Evolutionary conservation across 2,888 invertebrate species (phyloP).

Genomic region (Pardosa pseudoannulata): DNA sequence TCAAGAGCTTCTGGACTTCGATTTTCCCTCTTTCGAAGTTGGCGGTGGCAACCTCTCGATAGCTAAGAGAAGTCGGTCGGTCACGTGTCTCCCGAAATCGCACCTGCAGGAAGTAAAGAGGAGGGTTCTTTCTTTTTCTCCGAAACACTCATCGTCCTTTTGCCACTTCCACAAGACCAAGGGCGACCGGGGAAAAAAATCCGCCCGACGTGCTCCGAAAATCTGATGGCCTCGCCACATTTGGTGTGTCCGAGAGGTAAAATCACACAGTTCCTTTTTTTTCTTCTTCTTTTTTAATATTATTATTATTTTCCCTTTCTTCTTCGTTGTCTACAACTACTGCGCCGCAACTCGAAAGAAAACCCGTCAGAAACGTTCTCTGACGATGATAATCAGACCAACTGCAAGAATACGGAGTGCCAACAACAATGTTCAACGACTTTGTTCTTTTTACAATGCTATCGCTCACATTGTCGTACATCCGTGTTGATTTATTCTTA

Average conservation of each 20-base stretch:
- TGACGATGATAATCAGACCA: too few relatives aligned
- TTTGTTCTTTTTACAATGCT: too few relatives aligned
- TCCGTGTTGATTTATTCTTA: too few relatives aligned
- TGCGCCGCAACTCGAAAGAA: too few relatives aligned
- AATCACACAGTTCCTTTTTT: background rate
- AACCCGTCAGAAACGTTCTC: too few relatives aligned
- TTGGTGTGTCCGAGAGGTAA: background rate
- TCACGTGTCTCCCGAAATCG: conserved; percentile 36
- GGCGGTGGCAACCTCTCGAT: background rate
- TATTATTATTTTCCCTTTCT: too few relatives aligned
- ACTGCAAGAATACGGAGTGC: too few relatives aligned
- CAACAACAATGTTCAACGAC: too few relatives aligned
- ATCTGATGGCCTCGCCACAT: background rate
- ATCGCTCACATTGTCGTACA: too few relatives aligned
- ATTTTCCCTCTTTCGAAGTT: background rate
- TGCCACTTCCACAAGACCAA: background rate
- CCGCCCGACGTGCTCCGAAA: background rate
- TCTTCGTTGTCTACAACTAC: too few relatives aligned
- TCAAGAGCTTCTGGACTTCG: too few relatives aligned
- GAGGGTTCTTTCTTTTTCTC: background rate
- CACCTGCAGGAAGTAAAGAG: conserved; percentile 65
- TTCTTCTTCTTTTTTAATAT: too few relatives aligned
- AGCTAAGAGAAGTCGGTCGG: background rate
- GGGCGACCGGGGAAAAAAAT: background rate
- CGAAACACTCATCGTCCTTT: conserved; percentile 2